Conservation (phyloP, 2,113 vertebrate species). For the Crotalus viridis region DNA sequence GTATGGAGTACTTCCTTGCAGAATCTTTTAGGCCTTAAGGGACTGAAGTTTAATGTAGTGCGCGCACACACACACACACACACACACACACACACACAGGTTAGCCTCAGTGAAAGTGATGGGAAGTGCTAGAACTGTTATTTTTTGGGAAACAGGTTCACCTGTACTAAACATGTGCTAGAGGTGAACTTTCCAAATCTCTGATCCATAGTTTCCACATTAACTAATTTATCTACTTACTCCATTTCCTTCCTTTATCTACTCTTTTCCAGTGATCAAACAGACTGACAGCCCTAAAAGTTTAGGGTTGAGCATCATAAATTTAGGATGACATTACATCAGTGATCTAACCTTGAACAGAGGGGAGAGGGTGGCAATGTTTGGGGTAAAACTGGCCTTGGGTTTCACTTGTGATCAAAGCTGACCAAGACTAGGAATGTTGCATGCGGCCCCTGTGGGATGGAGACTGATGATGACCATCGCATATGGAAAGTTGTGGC, state of each 20-base stretch:
- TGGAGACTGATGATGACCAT: not conserved
- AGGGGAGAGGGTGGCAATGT: not conserved
- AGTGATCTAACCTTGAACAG: not conserved
- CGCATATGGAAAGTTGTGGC: not conserved
- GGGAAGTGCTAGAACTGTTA: not conserved
- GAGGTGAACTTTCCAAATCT: not conserved
- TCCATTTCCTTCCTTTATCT: not conserved
- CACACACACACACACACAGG: not conserved
- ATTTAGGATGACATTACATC: not conserved
- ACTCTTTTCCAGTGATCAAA: not conserved
- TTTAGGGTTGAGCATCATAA: conserved; percentile 19
- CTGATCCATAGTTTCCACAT: not conserved
- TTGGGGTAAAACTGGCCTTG: not conserved
- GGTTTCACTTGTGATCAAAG: not conserved
- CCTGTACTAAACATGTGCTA: not conserved
- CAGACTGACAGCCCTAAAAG: conserved; percentile 1
- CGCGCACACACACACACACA: not conserved
- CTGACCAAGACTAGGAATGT: not conserved
- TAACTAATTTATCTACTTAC: not conserved
- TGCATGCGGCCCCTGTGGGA: not conserved
- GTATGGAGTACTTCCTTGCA: not conserved
- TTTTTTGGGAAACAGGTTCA: not conserved
- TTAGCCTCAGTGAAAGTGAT: not conserved
- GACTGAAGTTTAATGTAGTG: too few species aligned
- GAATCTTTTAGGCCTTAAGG: not conserved